Conservation (phyloP, 2,888 invertebrate genomes). For the Aleiodes alternator region DNA sequence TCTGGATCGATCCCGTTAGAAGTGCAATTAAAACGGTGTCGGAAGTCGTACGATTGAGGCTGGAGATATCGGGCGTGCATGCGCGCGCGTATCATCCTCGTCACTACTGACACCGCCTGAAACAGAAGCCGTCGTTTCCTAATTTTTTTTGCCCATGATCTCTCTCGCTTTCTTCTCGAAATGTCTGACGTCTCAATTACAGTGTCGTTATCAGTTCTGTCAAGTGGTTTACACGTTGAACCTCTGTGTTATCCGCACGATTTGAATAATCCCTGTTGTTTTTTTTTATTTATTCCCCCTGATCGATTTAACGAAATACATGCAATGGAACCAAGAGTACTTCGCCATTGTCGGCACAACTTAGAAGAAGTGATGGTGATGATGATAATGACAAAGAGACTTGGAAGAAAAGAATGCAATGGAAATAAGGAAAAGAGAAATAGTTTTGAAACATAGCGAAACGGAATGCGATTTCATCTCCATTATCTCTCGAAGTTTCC, state of each 20-base stretch:
- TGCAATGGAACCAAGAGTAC: neutral
- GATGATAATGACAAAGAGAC: conserved; percentile 22
- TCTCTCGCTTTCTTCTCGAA: conserved; percentile 11
- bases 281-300: neutral
- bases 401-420: conserved; percentile 17
- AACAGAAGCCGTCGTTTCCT: conserved; percentile 43
- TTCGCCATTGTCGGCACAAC: conserved; percentile 18
- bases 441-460: neutral
- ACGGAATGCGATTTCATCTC: conserved; percentile 14
- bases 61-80: conserved; percentile 7
- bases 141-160: conserved; percentile 23
- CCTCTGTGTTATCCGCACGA: neutral
- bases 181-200: conserved; percentile 49
- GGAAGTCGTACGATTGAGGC: conserved; percentile 64
- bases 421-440: neutral
- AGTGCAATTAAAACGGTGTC: conserved; percentile 74
- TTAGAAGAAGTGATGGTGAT: conserved; percentile 8
- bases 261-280: conserved; percentile 11
- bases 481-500: neutral
- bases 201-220: conserved; percentile 51
- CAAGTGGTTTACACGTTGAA: conserved; percentile 13
- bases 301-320: neutral
- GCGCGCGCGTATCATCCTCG: conserved; percentile 30
- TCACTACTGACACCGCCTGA: conserved; percentile 61
- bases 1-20: conserved; percentile 67